Percentiles rank a stretch among this genome's conserved stretches.
These are phyloP conservation scores for Drosophila bipectinata DNA, from an alignment of 1,140 invertebrate genomes.

Conservation along the genomic window DNA sequence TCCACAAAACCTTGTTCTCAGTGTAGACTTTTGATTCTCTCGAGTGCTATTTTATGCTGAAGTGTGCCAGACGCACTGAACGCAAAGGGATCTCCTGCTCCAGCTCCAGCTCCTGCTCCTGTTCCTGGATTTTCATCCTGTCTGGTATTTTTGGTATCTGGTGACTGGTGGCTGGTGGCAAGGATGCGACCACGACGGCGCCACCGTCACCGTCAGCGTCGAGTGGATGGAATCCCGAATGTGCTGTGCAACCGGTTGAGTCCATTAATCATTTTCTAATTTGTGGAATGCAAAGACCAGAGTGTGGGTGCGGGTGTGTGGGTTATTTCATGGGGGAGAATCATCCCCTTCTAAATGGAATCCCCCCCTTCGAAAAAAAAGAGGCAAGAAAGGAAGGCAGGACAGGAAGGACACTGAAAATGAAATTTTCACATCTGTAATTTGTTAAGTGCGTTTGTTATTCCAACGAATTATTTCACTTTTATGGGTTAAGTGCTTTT, in stretches of 20 bases:
- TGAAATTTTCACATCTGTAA: slow-evolving; percentile 84
- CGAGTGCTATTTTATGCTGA: slow-evolving; percentile 81
- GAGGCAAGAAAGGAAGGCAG: too few relatives aligned
- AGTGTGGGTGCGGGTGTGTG: not conserved
- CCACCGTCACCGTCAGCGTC: slow-evolving; percentile 12
- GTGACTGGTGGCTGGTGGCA: slow-evolving; percentile 22
- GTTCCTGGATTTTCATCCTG: slow-evolving; percentile 9
- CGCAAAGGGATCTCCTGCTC: not conserved
- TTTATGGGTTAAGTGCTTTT: slow-evolving; percentile 84
- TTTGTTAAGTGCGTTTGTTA: slow-evolving; percentile 84
- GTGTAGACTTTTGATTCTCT: slow-evolving; percentile 52
- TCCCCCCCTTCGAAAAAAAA: too few relatives aligned
- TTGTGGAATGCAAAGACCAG: slow-evolving; percentile 76
- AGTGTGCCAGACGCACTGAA: slow-evolving; percentile 74
- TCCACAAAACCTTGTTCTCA: not conserved
- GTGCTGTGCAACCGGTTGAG: slow-evolving; percentile 80
- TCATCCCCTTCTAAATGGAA: slow-evolving; percentile 6
- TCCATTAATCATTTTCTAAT: slow-evolving; percentile 84
- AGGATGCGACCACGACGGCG: slow-evolving; percentile 57
- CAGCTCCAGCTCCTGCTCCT: slow-evolving; percentile 4
- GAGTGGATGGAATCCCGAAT: slow-evolving; percentile 21
- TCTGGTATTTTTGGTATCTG: slow-evolving; percentile 4
- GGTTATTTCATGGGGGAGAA: slow-evolving; percentile 14
- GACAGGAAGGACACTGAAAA: slow-evolving; percentile 60
- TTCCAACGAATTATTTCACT: slow-evolving; percentile 81